A percentile compares a stretch with the other conserved stretches of the same genome.
These are phyloP conservation scores for Alethe diademata DNA, from an alignment of 2,113 vertebrate species.

Conservation along the genomic window DNA sequence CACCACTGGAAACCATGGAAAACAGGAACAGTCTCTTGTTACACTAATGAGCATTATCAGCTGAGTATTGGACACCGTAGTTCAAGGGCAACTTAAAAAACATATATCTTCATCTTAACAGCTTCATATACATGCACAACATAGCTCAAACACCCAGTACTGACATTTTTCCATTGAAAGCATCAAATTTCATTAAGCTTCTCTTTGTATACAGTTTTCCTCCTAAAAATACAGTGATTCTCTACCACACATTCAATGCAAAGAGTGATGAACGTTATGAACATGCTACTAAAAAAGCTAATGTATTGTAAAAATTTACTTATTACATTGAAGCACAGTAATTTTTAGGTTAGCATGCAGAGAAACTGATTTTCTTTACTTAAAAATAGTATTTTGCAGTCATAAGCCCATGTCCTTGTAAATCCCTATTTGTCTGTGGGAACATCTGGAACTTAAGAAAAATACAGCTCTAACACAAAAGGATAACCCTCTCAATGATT, in stretches of 20 bases:
- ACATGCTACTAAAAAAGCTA: neutral
- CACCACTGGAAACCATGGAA: neutral
- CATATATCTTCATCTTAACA: neutral
- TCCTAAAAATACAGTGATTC: neutral
- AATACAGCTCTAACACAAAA: neutral
- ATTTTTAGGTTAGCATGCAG: neutral
- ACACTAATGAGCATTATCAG: neutral
- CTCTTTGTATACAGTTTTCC: neutral
- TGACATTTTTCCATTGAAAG: neutral
- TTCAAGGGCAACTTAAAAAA: neutral
- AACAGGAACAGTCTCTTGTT: neutral
- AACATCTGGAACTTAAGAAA: neutral
- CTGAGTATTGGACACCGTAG: neutral
- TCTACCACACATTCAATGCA: accelerated
- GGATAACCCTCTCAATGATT: neutral
- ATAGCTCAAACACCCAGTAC: neutral
- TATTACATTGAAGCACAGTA: neutral
- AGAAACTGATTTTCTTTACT: neutral
- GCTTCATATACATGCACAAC: neutral
- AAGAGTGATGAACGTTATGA: neutral
- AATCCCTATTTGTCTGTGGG: neutral
- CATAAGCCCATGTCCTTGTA: neutral
- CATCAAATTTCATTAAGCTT: neutral
- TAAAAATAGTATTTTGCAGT: neutral
- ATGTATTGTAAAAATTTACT: neutral